Conservation (phyloP, 1,140 invertebrate genomes). For the Nasonia giraulti region DNA sequence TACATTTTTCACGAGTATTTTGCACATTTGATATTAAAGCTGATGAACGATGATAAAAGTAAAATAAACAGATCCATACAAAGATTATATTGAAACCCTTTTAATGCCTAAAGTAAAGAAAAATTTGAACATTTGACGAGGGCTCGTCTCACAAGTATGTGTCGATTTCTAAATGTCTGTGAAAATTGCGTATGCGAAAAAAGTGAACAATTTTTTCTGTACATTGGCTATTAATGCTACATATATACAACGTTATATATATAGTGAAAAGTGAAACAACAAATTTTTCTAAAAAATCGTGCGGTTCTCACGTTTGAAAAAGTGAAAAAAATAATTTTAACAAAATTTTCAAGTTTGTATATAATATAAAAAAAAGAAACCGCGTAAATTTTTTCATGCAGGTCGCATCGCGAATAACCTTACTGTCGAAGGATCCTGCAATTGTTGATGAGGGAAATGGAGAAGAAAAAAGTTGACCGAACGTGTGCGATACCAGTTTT, state of each 20-base stretch:
- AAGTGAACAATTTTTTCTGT: constrained; percentile 32
- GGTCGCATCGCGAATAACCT: constrained; percentile 35
- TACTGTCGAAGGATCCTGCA: constrained; percentile 17
- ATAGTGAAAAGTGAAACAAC: constrained; percentile 1
- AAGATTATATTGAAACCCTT: constrained; percentile 60
- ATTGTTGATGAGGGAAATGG: constrained; percentile 1
- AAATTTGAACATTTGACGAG: constrained; percentile 54
- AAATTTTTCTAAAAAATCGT: constrained; percentile 52
- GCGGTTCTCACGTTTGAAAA: constrained; percentile 49
- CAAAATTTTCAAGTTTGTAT: constrained; percentile 50
- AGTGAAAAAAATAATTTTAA: constrained; percentile 42
- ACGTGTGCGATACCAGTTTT: constrained; percentile 33
- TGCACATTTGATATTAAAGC: constrained; percentile 71
- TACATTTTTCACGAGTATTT: constrained; percentile 73
- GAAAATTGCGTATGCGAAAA: constrained; percentile 52
- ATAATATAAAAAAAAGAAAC: constrained; percentile 33
- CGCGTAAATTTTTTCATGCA: constrained; percentile 41
- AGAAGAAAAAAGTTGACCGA: not conserved
- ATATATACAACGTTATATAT: constrained; percentile 41
- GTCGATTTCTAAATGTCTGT: constrained; percentile 54
- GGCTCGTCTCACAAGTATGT: constrained; percentile 61
- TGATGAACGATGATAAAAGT: constrained; percentile 40
- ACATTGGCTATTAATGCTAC: constrained; percentile 32
- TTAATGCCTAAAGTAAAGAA: constrained; percentile 56
- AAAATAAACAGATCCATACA: constrained; percentile 54